Base-by-base conservation (phyloP, 1,140 invertebrate genomes). In the Nylanderia fulva region DNA sequence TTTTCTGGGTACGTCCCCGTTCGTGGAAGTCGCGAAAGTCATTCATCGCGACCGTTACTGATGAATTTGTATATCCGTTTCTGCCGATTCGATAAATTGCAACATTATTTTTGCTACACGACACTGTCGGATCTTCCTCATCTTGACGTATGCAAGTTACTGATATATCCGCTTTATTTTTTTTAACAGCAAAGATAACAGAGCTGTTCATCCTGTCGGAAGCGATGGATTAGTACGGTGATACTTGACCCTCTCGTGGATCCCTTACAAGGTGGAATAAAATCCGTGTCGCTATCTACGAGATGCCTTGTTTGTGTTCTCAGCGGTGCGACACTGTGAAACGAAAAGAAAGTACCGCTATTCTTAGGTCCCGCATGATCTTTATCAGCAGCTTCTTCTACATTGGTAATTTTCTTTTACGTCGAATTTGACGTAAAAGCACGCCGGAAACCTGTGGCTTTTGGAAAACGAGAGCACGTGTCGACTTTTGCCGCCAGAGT, bases 291-390 rank as follows among this genome's bases (percentile, higher is more conserved):
- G 83, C 45, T 66, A 86, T 85, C 39, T 69, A 74, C 33, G 39
- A 24, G n/a, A 39, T 24, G 33, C 11, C 54, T 48, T 77, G 52
- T 56, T 48, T 54, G 29, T 54, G 56, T 61, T n/a, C 9, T 33
- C 63, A 29, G 36, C 48, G 29, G 52, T 45, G 45, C 68, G 42
- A 75, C 79, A 58, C 18, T 54, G n/a, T 42, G 80, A 85, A 89
- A 68, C 85, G 86, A 90, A 90, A 91, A 72, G 89, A 91, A 91
- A 91, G 90, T 89, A 91, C 90, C 90, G 90, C 88, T 91, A 91
- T 88, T 90, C 84, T 89, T 88, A 85, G 66, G 79, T 21, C 52
- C 21, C 15, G 42, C 15, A 36, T 13, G 89, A 90, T 90, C 9
- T 36, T 80, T 86, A 90, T 90, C 90, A 48, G 4, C 36, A 1